These are phyloP conservation scores for Mimumesa dahlbomi DNA, from an alignment of 2,888 invertebrate species.

Conservation along the genomic window DNA sequence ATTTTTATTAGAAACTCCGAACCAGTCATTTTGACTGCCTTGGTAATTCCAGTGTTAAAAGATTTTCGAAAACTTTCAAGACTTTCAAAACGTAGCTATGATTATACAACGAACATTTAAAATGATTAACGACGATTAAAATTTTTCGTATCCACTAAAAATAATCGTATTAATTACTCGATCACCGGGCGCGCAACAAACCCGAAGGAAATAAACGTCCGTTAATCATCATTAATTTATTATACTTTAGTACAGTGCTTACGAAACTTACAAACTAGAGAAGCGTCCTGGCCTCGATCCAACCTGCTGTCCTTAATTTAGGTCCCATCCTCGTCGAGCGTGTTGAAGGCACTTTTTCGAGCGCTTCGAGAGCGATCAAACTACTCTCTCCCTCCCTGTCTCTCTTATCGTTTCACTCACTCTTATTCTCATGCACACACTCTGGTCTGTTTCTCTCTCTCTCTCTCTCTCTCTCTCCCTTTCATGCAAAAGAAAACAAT, in stretches of 20 bases:
- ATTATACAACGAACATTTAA: neutral
- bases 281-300: constrained; percentile 73
- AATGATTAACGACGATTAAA: neutral
- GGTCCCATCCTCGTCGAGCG: constrained; percentile 66
- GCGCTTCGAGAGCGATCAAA: constrained; percentile 54
- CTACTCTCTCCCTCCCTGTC: constrained; percentile 24
- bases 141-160: neutral
- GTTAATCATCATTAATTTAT: constrained; percentile 60
- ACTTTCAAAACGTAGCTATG: neutral
- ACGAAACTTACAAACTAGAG: constrained; percentile 73
- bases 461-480: neutral
- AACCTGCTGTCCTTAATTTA: constrained; percentile 68
- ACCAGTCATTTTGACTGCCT: too few species aligned
- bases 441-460: constrained; percentile 8
- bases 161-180: neutral
- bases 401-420: constrained; percentile 18
- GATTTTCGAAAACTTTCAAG: too few species aligned
- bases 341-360: constrained; percentile 71
- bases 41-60: too few species aligned
- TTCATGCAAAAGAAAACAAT: constrained; percentile 34
- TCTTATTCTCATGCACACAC: constrained; percentile 13
- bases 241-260: constrained; percentile 66
- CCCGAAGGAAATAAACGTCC: neutral
- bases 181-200: too few species aligned
- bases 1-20: too few species aligned